Evolutionary conservation across 2,888 invertebrate species (phyloP).

Genomic region (Strigamia maritima): DNA sequence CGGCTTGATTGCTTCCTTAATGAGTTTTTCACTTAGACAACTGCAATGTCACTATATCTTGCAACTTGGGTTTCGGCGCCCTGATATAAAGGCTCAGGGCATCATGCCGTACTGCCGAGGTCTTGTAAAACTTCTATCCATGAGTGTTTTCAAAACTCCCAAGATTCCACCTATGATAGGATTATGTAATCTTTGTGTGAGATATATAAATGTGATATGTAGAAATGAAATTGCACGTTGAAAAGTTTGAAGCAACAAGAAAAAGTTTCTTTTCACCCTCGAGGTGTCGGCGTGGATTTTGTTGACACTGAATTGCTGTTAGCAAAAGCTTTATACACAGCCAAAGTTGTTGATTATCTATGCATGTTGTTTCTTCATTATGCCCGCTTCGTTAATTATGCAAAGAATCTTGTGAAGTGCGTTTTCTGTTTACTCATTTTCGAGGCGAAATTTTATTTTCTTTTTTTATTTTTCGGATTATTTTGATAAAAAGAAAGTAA

Average conservation of each 20-base stretch:
- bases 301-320: neutral
- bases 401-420: neutral
- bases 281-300: neutral
- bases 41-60: neutral
- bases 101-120: neutral
- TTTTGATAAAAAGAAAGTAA: too few species aligned
- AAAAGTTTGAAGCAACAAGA: too few species aligned
- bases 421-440: neutral
- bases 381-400: neutral
- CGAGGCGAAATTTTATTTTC: neutral
- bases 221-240: too few species aligned
- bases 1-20: neutral
- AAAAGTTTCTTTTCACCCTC: too few species aligned
- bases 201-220: too few species aligned
- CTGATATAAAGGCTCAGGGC: neutral
- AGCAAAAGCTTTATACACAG: neutral
- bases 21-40: neutral
- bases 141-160: too few species aligned
- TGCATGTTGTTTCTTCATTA: neutral
- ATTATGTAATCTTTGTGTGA: too few species aligned
- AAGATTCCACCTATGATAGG: too few species aligned
- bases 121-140: neutral
- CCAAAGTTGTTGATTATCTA: neutral
- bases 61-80: neutral
- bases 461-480: too few species aligned